phyloP scores from a whole-genome alignment of 2,113 vertebrate genomes.

The Sprattus sprattus region DNA sequence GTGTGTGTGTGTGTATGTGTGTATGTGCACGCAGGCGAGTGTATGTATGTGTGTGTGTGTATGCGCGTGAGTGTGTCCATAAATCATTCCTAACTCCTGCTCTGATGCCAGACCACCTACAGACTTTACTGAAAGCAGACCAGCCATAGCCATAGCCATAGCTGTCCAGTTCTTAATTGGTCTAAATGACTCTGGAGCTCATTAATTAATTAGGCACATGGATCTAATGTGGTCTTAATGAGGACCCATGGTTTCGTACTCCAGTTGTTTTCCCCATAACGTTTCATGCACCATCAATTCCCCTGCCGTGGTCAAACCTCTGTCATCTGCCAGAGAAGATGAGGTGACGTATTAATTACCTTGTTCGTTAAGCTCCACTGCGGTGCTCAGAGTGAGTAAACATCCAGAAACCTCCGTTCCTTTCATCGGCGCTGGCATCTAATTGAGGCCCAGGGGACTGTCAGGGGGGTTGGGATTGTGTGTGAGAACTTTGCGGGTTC shows the following conservation, averaged over 20 bases:
- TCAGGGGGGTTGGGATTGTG: background rate
- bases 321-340: background rate
- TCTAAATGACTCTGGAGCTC: background rate
- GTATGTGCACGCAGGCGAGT: background rate
- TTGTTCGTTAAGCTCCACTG: background rate
- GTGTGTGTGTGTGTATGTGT: constrained; percentile 13
- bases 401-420: background rate
- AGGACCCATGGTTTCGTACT: background rate
- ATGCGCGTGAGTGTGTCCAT: constrained; percentile 9
- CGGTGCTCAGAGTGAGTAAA: background rate
- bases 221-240: constrained; percentile 11
- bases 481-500: background rate
- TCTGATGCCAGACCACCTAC: background rate
- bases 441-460: background rate
- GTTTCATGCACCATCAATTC: background rate
- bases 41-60: constrained; percentile 4
- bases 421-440: constrained; percentile 2
- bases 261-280: background rate
- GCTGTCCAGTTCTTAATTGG: background rate
- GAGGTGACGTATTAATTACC: constrained; percentile 12
- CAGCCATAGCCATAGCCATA: background rate
- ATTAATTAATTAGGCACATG: background rate
- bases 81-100: background rate
- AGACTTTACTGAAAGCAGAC: background rate
- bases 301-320: background rate